Evolutionary conservation across 2,888 invertebrate species (phyloP), one percentile per base, ranked within the genome.

Genomic region (Trilocha varians): DNA sequence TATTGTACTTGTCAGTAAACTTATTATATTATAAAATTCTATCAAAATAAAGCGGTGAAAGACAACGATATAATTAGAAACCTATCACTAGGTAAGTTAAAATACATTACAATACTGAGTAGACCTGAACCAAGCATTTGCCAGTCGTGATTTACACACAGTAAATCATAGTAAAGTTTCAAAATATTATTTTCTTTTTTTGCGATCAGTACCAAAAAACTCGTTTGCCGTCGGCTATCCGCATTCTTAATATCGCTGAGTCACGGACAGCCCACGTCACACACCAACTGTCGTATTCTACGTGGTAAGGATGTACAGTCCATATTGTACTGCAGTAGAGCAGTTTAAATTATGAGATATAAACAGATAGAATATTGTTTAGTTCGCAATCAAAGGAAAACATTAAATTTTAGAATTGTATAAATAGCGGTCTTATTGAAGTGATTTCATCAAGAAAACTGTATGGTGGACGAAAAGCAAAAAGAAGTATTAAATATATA

Each of bases 211-310:
- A 60, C 52, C 15, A 32, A 16, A n/a, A 9, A 18, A 36, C 34
- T 38, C 18, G 37, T 15, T 15, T 15, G 38, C 36, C 5, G 42
- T 46, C 53, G 53, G 47, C 51, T 48, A 57, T 63, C 61, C 59
- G 61, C 65, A 63, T 65, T 65, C 66, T 63, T 34, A 49, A 52
- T 57, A 47, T 40, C 39, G 55, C 57, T 45, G 53, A 61, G 52
- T 65, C 62, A 62, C 51, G 53, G 49, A 49, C 55, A 53, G 52
- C 57, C 51, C 55, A 42, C 50, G 47, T 16, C 40, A 42, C 47
- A 36, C 43, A 50, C 49, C 41, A 9, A 42, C 40, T 32, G 48
- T 50, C 46, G 40, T 46, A 25, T 16, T 14, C 44, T 32, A 32
- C 33, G 16, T 38, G 18, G 14, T 32, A 25, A 15, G 2, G 8